These are phyloP conservation scores for Penaeus indicus DNA, from an alignment of 1,140 invertebrate genomes.

Conservation along the genomic window DNA sequence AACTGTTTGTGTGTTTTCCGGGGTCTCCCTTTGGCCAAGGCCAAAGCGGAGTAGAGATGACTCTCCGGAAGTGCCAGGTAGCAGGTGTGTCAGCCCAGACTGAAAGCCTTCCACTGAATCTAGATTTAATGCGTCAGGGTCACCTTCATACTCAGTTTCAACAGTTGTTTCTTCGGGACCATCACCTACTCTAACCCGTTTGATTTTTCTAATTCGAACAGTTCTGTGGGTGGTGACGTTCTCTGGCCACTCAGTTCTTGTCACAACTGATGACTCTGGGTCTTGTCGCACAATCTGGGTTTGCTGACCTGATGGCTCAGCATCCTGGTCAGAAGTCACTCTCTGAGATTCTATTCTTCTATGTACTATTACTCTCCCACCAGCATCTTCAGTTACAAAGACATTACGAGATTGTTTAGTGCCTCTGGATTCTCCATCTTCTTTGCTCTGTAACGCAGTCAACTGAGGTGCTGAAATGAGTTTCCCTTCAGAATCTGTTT, in stretches of 20 bases:
- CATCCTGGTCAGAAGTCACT: constrained; percentile 1
- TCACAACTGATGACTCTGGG: not conserved
- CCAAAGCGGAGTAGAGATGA: constrained; percentile 58
- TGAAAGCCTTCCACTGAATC: constrained; percentile 19
- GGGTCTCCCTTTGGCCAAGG: constrained; percentile 53
- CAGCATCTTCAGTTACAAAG: constrained; percentile 57
- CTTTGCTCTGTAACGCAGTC: constrained; percentile 15
- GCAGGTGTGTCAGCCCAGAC: constrained; percentile 37
- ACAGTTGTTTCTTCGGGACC: constrained; percentile 51
- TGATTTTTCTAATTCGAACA: constrained; percentile 51
- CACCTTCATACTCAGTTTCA: constrained; percentile 42
- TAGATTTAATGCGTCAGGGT: constrained; percentile 21
- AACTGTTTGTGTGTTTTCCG: constrained; percentile 40
- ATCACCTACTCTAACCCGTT: constrained; percentile 54
- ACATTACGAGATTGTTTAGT: constrained; percentile 47
- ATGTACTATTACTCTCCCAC: constrained; percentile 51
- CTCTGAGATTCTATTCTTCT: constrained; percentile 49
- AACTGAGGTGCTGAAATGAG: constrained; percentile 36
- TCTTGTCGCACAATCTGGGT: not conserved
- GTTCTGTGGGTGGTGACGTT: constrained; percentile 41
- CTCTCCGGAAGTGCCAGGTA: constrained; percentile 43
- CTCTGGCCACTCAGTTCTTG: constrained; percentile 33
- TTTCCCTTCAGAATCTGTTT: constrained; percentile 41
- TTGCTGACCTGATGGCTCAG: not conserved
- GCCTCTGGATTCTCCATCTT: constrained; percentile 34